Base-by-base conservation (phyloP, 37 sponge, comb jelly and placozoan genomes). In the Spongilla lacustris region DNA sequence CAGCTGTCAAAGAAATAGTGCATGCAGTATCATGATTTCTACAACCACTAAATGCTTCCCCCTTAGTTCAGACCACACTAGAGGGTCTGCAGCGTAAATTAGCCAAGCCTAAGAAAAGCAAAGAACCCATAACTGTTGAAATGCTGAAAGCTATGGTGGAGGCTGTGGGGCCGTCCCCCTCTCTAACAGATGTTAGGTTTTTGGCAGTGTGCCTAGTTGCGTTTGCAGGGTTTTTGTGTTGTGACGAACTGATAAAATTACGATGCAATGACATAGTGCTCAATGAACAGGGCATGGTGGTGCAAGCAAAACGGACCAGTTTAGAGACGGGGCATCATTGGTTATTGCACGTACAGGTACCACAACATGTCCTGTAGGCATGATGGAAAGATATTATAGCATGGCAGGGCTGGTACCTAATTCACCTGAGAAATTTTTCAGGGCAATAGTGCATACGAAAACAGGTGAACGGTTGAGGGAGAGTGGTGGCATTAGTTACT, bases 221-320 rank as follows among this genome's bases (percentile, higher is more conserved):
- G 6, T 84, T 32, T 50, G 76, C 75, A 1, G 84, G 66, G 0
- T 84, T 75, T 33, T 36, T 76, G 27, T 68, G 77, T 2, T 84
- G 17, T 66, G 77, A 76, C 28, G 85, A 84, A n/a, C 26, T 84
- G 35, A 27, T 68, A 24, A 23, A 31, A 13, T 66, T 84, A 12
- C 26, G n/a, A 21, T 30, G 29, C 14, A 26, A 25, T 29, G 85
- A 84, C 50, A 12, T 84, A 8, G 27, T 23, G 19, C 19, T 84
- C 4, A n/a, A 50, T 48, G 75, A 73, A 12, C 67, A 82, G 12
- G 37, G 35, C 28, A 71, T 81, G 69, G 37, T 33, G 37, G 13
- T 25, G 14, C 82, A 6, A 73, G 84, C 46, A 83, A 83, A 46
- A 83, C 84, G 24, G 83, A 83, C 74, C 83, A 83, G 50, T 83